phyloP scores from a whole-genome alignment of 2,113 vertebrate genomes.

The Sclerurus mexicanus region DNA sequence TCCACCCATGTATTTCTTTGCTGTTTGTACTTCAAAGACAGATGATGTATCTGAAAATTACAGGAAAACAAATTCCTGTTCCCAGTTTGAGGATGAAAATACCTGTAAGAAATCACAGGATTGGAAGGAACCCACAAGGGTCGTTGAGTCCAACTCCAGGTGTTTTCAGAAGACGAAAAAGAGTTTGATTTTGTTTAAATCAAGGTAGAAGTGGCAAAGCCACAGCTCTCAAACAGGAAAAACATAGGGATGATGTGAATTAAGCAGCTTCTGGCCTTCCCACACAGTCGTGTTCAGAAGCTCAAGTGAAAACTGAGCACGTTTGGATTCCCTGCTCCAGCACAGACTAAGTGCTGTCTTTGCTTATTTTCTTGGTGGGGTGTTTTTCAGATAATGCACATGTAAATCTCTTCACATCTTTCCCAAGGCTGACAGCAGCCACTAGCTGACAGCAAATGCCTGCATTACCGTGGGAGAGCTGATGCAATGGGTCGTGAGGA shows the following conservation, averaged over 20 bases:
- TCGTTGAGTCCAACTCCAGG: not conserved
- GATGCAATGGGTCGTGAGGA: not conserved
- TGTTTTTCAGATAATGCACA: not conserved
- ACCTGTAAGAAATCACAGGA: not conserved
- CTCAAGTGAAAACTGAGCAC: not conserved
- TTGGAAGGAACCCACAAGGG: not conserved
- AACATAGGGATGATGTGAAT: not conserved
- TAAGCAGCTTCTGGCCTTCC: not conserved
- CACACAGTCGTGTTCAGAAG: fast-evolving
- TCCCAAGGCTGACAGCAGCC: not conserved
- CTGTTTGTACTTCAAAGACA: not conserved
- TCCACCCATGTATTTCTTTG: not conserved
- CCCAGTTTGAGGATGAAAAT: not conserved
- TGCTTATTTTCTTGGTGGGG: not conserved
- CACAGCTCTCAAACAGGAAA: not conserved
- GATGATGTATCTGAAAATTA: not conserved
- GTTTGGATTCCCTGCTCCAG: not conserved
- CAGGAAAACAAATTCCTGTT: not conserved
- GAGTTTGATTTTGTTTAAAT: not conserved
- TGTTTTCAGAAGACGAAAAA: not conserved
- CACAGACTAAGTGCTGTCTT: not conserved
- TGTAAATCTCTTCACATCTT: not conserved
- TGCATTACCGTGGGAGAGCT: not conserved
- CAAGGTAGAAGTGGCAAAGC: not conserved
- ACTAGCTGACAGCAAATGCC: not conserved